Evolutionary conservation across 2,113 vertebrate species (phyloP), one percentile per base, ranked within the genome.

Genomic region (Aspiorhynchus laticeps): DNA sequence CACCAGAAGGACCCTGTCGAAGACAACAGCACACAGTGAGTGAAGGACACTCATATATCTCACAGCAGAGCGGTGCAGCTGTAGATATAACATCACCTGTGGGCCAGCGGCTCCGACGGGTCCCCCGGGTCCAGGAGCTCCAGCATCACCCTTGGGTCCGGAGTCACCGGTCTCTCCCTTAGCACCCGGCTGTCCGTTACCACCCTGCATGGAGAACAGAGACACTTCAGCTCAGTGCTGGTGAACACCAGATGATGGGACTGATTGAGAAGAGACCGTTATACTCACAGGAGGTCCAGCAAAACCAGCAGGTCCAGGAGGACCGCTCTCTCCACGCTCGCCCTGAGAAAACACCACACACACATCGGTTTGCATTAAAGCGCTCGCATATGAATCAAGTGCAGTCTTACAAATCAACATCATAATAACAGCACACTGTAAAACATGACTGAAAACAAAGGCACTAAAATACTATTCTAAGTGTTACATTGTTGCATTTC

Each of bases 261-360:
- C 28, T 76, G 7, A n/a, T 1, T 28, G 41, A 26, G 71, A 15
- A 36, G 33, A 56, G 12, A 26, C 1, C 38, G 6, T 4, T 46
- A 82, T 91, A 95, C 98, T 98, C 87, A 99, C 98, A 75, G 98
- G 98, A 91, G 98, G 96, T 95, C 98, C 98, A 93, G 98, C 98
- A 17, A 99, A 99, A 93, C 98, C 98, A 93, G 98, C 98, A 92
- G 98, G 97, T 91, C 98, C 98, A 0, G 96, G 87, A 26, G 97
- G 96, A 81, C 98, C 98, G 56, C 91, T 82, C 92, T 99, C 98
- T 88, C 98, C 98, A 26, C 98, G 97, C 84, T 98, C 98, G 77
- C 98, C 98, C 98, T 99, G 88, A 76, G n/a, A 51, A 36, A 41
- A 71, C 74, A 71, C 69, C 38, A 90, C 24, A 43, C 4, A 0